Percentiles rank a stretch among this genome's conserved stretches.
Conservation (phyloP, 2,797 vertebrate species). For the Mormyrus proboscirostris region DNA sequence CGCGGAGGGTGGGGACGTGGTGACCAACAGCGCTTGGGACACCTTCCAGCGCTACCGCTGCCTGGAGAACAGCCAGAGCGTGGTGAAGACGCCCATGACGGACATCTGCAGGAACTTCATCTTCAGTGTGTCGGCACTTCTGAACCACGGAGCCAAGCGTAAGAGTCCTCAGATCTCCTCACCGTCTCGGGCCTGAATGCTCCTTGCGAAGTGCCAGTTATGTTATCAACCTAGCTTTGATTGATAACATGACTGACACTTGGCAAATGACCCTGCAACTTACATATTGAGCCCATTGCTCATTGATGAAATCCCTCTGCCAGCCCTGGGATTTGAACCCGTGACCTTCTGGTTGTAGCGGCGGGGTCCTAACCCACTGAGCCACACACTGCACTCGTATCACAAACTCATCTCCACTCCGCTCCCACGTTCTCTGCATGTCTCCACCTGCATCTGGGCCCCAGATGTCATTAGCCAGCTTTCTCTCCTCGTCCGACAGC, state of each 20-base stretch:
- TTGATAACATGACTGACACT: neutral
- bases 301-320: neutral
- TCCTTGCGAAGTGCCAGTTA: neutral
- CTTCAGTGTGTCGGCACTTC: slow-evolving; percentile 86
- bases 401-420: neutral
- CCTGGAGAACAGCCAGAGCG: slow-evolving; percentile 84
- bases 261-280: too few species aligned
- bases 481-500: neutral
- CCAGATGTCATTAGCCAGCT: slow-evolving; percentile 6
- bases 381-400: neutral
- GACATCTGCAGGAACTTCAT: slow-evolving; percentile 89
- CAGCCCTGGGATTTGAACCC: neutral
- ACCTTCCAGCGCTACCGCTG: slow-evolving; percentile 92
- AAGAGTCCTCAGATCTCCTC: slow-evolving; percentile 28
- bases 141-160: slow-evolving; percentile 85
- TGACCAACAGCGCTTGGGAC: slow-evolving; percentile 75
- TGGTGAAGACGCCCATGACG: slow-evolving; percentile 83
- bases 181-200: neutral
- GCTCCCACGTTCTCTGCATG: neutral
- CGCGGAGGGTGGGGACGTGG: slow-evolving; percentile 68
- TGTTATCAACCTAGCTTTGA: neutral
- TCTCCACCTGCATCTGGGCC: neutral
- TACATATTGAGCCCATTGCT: neutral
- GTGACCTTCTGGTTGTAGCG: neutral
- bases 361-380: neutral